Evolutionary conservation across 2,888 invertebrate species (phyloP), one percentile per base, ranked within the genome.

Genomic region (Apantesis nais): DNA sequence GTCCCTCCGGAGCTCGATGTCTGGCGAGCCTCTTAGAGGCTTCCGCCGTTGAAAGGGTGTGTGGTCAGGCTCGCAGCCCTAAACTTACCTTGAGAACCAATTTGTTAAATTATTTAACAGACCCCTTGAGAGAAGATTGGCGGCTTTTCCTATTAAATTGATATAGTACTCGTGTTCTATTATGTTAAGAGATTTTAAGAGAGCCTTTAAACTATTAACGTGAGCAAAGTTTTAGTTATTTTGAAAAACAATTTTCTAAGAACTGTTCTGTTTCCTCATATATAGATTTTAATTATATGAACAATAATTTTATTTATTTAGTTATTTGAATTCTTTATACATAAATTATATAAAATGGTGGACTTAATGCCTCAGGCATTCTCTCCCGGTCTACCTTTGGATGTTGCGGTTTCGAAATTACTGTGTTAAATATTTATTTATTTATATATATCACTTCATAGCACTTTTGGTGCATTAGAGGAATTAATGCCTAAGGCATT

Each of bases 71-170:
- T 75, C 81, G 85, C 83, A 85, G 83, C 89, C 89, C 89, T 89
- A 87, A 90, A 91, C 90, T 89, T 89, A 88, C 91, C 90, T 88
- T 86, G 85, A 88, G 90, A 91, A 91, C 91, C 91, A 91, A 92
- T 92, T 92, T 89, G 89, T 92, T 92, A 92, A 93, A 93, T 93
- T 87, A 94, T 93, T 93, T 90, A 93, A 85, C 86, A 88, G 83
- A 84, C 86, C 82, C 85, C 85, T 75, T 74, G 89, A 87, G 88
- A 78, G 86, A 83, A 77, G 73, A 74, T 82, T 73, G 74, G 78
- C 73, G 74, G 76, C 82, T 80, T 78, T 80, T 74, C 72, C 64
- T 80, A 86, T 89, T 87, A 88, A 87, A 80, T 81, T 77, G 78
- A 81, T 78, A 76, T 78, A 76, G 73, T 77, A 74, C 71, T 44